Evolutionary conservation across 1,140 invertebrate species (phyloP).

Genomic region (Periplaneta americana): DNA sequence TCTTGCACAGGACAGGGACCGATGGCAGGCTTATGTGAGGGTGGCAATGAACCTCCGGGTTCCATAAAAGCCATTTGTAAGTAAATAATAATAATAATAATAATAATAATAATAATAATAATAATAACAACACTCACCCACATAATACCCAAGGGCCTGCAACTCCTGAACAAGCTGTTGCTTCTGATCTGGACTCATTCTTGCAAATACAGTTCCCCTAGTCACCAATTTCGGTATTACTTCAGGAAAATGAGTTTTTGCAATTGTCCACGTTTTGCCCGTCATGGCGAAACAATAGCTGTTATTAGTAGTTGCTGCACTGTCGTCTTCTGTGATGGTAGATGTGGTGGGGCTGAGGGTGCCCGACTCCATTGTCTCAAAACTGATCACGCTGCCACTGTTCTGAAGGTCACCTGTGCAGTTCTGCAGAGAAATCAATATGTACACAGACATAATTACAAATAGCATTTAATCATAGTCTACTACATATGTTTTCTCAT

Average conservation of each 20-base stretch:
- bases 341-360: background rate
- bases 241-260: constrained; percentile 61
- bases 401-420: background rate
- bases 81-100: no score
- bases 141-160: constrained; percentile 75
- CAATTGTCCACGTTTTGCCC: constrained; percentile 63
- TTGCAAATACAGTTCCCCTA: constrained; percentile 82
- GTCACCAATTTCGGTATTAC: constrained; percentile 61
- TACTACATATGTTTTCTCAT: no score
- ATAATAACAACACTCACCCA: constrained; percentile 47
- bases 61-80: no score
- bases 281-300: constrained; percentile 61
- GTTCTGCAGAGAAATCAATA: background rate
- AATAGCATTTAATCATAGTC: no score
- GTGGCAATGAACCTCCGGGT: no score
- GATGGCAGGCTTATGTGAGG: no score
- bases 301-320: background rate
- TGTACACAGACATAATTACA: no score
- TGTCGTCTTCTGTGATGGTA: background rate
- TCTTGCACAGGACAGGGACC: no score
- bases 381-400: constrained; percentile 14
- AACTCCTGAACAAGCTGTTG: constrained; percentile 82
- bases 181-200: constrained; percentile 96
- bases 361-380: constrained; percentile 21
- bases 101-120: no score